These are phyloP conservation scores for Lochmaea crataegi DNA, from an alignment of 2,888 invertebrate species.

Conservation along the genomic window DNA sequence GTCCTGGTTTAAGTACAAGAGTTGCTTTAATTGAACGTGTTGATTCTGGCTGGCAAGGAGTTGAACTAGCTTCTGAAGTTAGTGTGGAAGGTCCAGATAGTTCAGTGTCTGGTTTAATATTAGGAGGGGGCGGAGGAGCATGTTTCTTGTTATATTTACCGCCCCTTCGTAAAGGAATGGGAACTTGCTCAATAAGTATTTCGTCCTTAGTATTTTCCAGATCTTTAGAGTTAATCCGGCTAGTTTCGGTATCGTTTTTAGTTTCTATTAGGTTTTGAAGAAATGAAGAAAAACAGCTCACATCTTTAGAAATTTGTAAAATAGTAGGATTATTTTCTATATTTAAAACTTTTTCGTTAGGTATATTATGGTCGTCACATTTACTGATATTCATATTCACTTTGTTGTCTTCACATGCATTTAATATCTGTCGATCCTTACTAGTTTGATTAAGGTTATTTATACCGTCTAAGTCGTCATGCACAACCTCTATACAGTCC, in stretches of 20 bases:
- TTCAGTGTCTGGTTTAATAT: background rate
- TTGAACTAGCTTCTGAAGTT: constrained; percentile 11
- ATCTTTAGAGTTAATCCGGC: background rate
- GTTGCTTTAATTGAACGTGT: constrained; percentile 64
- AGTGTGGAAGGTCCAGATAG: constrained; percentile 9
- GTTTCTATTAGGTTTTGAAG: constrained; percentile 41
- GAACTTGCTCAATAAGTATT: background rate
- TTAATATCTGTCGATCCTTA: constrained; percentile 46
- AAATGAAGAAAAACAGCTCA: constrained; percentile 40
- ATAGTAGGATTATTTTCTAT: constrained; percentile 30
- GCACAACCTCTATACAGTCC: constrained; percentile 57
- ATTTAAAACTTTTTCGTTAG: constrained; percentile 32
- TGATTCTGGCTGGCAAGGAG: constrained; percentile 21
- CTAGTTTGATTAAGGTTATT: constrained; percentile 40
- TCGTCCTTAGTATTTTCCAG: background rate
- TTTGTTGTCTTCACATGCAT: constrained; percentile 50
- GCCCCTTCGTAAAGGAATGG: constrained; percentile 48
- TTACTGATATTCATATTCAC: constrained; percentile 30
- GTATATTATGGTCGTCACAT: constrained; percentile 15
- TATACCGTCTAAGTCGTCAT: constrained; percentile 50
- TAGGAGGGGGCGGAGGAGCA: constrained; percentile 66
- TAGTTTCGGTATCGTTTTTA: constrained; percentile 28
- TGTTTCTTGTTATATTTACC: constrained; percentile 69
- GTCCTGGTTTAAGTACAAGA: constrained; percentile 66
- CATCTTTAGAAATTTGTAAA: constrained; percentile 42